A percentile compares a stretch with the other conserved stretches of the same genome.
These are phyloP conservation scores for Heteropelma amictum DNA, from an alignment of 2,888 invertebrate species.

Conservation along the genomic window DNA sequence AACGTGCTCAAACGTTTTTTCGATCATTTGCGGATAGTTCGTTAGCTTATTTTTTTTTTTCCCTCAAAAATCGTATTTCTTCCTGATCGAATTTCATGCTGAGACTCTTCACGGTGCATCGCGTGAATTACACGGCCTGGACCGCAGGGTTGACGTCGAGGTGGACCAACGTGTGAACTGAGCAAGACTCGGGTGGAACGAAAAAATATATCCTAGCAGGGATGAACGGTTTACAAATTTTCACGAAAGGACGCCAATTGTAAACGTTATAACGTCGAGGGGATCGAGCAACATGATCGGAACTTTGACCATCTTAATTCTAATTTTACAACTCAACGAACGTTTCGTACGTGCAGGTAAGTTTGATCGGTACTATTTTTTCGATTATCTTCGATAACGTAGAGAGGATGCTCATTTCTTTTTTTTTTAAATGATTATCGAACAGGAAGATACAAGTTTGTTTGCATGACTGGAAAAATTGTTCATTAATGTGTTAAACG, in stretches of 20 bases:
- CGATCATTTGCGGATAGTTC: not conserved
- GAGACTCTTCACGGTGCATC: too few species aligned
- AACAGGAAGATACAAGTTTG: not conserved
- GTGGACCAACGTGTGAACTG: not conserved
- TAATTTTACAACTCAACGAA: constrained; percentile 22
- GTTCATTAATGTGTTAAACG: too few species aligned
- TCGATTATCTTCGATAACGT: too few species aligned
- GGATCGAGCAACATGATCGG: constrained; percentile 24
- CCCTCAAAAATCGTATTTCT: too few species aligned
- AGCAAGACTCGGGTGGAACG: not conserved
- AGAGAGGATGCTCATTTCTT: not conserved
- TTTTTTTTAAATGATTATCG: not conserved
- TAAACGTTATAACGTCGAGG: not conserved
- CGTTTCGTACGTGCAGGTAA: constrained; percentile 35
- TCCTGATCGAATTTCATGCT: too few species aligned
- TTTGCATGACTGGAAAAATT: not conserved
- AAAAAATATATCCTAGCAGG: not conserved
- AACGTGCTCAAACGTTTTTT: not conserved
- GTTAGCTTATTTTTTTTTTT: fast-evolving
- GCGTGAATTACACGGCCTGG: not conserved
- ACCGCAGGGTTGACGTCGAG: not conserved
- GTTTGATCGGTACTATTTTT: not conserved
- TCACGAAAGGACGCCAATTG: not conserved
- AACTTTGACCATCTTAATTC: not conserved
- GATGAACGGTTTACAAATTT: constrained; percentile 22